Evolutionary conservation across 2,113 vertebrate genomes (phyloP).

Genomic region (Gambusia holbrooki): DNA sequence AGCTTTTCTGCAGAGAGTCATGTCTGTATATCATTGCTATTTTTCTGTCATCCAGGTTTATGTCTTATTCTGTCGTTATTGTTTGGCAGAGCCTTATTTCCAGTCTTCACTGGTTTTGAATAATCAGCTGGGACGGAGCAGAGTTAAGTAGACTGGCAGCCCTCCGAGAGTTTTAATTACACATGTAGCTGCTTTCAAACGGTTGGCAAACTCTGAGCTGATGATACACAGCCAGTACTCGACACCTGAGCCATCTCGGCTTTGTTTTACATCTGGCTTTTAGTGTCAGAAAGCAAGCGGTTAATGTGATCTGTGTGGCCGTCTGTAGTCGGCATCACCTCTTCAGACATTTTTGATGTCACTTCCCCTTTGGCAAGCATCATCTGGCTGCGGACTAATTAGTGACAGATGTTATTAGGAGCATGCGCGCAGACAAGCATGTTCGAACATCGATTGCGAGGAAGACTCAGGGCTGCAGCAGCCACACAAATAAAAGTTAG

Average conservation of each 20-base stretch:
- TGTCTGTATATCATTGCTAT: neutral
- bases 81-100: conserved; percentile 15
- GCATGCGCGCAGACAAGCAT: conserved; percentile 27
- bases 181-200: conserved; percentile 41
- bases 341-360: conserved; percentile 48
- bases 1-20: neutral
- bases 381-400: conserved; percentile 71
- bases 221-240: conserved; percentile 30
- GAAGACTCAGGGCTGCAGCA: conserved; percentile 43
- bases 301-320: conserved; percentile 3
- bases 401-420: conserved; percentile 61
- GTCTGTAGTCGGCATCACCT: conserved; percentile 51
- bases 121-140: conserved; percentile 35
- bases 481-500: conserved; percentile 71
- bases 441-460: conserved; percentile 3
- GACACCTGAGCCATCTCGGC: conserved; percentile 1
- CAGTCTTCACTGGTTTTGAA: conserved; percentile 19
- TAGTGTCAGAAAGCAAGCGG: conserved; percentile 12
- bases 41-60: too few species aligned
- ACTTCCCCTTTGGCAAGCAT: conserved; percentile 42
- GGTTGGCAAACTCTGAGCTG: conserved; percentile 37
- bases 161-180: conserved; percentile 46
- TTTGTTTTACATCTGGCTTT: conserved; percentile 41
- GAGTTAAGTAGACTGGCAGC: conserved; percentile 38
- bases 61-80: neutral